Evolutionary conservation across 1,140 invertebrate genomes (phyloP).

Genomic region (Cyclina sinensis): DNA sequence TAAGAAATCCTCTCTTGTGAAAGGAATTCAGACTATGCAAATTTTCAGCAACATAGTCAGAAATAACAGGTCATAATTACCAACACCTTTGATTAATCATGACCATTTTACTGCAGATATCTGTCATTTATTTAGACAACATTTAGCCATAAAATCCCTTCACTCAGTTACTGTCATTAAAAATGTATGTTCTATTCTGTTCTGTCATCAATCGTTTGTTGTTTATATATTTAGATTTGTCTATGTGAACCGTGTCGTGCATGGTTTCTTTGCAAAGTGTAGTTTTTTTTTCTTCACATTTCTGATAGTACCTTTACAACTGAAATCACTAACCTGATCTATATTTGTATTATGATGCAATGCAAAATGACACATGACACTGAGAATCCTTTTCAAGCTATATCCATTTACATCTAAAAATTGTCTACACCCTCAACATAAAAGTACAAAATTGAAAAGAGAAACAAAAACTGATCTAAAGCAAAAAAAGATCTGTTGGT

Average conservation of each 20-base stretch:
- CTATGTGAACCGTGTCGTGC: no score
- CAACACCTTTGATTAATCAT: background rate
- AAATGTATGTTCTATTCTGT: no score
- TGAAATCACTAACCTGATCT: no score
- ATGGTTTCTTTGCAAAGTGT: no score
- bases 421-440: background rate
- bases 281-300: background rate
- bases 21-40: background rate
- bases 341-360: background rate
- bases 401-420: background rate
- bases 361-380: background rate
- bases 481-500: no score
- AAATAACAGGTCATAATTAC: background rate
- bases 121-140: background rate
- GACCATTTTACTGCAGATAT: slow-evolving; percentile 1
- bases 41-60: background rate
- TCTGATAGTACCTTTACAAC: background rate
- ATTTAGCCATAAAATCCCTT: no score
- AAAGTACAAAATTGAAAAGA: background rate
- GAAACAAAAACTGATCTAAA: no score
- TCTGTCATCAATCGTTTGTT: no score
- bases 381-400: background rate
- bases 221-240: no score
- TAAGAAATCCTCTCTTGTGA: background rate
- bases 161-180: no score